Evolutionary conservation across 2,888 invertebrate species (phyloP).

Genomic region (Spialia ferax): DNA sequence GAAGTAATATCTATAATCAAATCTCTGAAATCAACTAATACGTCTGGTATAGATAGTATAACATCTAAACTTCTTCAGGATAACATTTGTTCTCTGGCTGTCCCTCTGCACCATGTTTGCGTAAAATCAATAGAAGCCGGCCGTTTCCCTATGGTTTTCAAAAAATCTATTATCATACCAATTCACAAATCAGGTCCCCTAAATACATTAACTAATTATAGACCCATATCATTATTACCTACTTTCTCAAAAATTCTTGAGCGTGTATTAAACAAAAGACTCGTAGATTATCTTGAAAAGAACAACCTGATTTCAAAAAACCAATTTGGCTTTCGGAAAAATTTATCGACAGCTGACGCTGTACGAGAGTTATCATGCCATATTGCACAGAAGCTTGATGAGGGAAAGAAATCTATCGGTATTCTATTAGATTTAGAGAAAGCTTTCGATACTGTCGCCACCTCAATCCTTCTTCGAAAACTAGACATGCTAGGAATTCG

Average conservation of each 20-base stretch:
- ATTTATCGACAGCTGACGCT: slow-evolving; percentile 15
- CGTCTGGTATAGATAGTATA: slow-evolving; percentile 20
- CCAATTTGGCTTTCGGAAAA: slow-evolving; percentile 20
- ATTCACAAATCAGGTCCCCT: slow-evolving; percentile 14
- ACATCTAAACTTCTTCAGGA: slow-evolving; percentile 3
- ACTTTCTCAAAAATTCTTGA: slow-evolving; percentile 20
- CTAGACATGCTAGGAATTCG: slow-evolving; percentile 14
- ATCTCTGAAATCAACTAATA: not conserved
- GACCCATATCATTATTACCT: slow-evolving; percentile 23
- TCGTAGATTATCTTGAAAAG: slow-evolving; percentile 5
- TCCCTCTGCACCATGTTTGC: slow-evolving; percentile 6
- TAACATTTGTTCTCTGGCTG: slow-evolving; percentile 1
- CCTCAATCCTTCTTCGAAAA: not conserved
- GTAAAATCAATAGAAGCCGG: slow-evolving; percentile 1
- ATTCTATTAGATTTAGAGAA: slow-evolving; percentile 20
- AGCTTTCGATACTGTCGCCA: slow-evolving; percentile 20
- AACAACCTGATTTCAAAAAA: slow-evolving; percentile 5
- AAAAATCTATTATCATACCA: slow-evolving; percentile 13
- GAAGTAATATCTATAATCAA: slow-evolving; percentile 5
- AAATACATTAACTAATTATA: slow-evolving; percentile 1
- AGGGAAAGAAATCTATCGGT: not conserved
- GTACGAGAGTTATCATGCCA: not conserved
- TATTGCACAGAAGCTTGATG: not conserved
- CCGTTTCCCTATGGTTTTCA: slow-evolving; percentile 10
- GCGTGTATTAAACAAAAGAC: slow-evolving; percentile 9